Percentiles rank a stretch among this genome's conserved stretches.
Evolutionary conservation across 2,113 vertebrate species (phyloP).

Genomic region (Falco punctatus): DNA sequence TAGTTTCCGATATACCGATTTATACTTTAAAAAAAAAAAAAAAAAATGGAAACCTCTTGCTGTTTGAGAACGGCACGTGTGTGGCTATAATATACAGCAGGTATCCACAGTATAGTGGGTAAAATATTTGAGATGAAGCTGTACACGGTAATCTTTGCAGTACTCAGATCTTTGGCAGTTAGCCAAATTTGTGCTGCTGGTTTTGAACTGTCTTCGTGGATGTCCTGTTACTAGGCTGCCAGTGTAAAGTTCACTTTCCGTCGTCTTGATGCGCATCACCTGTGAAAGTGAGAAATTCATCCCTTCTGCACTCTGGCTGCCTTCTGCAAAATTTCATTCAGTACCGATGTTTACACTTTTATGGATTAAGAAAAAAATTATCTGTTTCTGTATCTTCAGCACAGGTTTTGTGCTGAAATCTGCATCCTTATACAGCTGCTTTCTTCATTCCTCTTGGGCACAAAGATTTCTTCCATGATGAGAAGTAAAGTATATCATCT

Average conservation of each 20-base stretch:
- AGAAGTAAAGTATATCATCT: conserved; percentile 44
- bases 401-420: conserved; percentile 50
- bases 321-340: conserved; percentile 26
- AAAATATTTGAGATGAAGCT: neutral
- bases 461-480: conserved; percentile 51
- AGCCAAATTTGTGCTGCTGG: conserved; percentile 42
- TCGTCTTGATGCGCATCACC: conserved; percentile 15
- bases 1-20: conserved; percentile 22
- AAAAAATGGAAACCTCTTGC: neutral
- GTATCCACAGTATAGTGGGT: neutral
- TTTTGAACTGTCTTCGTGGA: conserved; percentile 52
- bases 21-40: neutral
- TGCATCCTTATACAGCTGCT: neutral
- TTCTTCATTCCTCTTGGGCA: conserved; percentile 36
- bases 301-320: conserved; percentile 49
- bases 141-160: conserved; percentile 3
- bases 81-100: neutral
- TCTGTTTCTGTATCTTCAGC: neutral
- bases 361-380: conserved; percentile 17
- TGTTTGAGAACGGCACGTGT: neutral
- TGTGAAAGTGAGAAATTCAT: conserved; percentile 50
- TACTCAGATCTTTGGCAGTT: conserved; percentile 56
- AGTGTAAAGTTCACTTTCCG: conserved; percentile 35
- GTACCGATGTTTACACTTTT: conserved; percentile 37
- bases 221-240: conserved; percentile 58